Base-by-base conservation (phyloP, 92 coral and sea anemone genomes). In the Isaurus tuberculatus region DNA sequence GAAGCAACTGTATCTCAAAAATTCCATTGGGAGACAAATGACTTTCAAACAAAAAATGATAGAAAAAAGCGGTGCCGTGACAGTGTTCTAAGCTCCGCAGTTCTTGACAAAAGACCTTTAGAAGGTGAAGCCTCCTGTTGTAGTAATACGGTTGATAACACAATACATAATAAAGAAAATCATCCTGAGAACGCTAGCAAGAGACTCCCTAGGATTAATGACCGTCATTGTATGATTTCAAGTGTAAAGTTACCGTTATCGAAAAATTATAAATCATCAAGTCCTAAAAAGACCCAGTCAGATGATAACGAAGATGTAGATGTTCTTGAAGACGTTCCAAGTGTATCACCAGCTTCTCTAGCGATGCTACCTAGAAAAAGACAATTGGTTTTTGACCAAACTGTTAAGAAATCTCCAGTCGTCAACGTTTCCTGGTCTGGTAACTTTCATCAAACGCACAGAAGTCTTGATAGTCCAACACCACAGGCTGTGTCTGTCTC, bases 351-450 rank as follows among this genome's bases (percentile, higher is more conserved):
- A 51, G 64, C 81, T 1, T 70, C 92, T 4, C 77, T 83, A 9
- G 73, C 83, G 16, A 23, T 79, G 64, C 79, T 77, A 9, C 31
- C 68, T 25, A 83, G 79, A 33, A 87, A 88, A 70, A 75, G 92
- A 49, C 83, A 51, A 57, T n/a, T 88, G 7, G 10, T 65, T 0
- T 42, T 70, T 58, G 92, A 84, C 22, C 53, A 80, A 29, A 61
- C 78, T 4, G 79, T 84, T 7, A 91, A 63, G 65, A 91, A 85
- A 61, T 91, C 94, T 1, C 94, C 94, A 28, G 94, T 88, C 0
- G 94, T 91, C 17, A 84, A 73, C 34, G 83, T 91, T 43, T 61
- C 90, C 65, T 91, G 83, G 80, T 43, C 65, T 22, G 44, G 75
- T 29, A 25, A 23, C n/a, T 44, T 64, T 29, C 68, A 68, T 25